Percentiles rank a stretch among this genome's conserved stretches.
phyloP scores from a whole-genome alignment of 2,113 vertebrate genomes.

The Carollia perspicillata region DNA sequence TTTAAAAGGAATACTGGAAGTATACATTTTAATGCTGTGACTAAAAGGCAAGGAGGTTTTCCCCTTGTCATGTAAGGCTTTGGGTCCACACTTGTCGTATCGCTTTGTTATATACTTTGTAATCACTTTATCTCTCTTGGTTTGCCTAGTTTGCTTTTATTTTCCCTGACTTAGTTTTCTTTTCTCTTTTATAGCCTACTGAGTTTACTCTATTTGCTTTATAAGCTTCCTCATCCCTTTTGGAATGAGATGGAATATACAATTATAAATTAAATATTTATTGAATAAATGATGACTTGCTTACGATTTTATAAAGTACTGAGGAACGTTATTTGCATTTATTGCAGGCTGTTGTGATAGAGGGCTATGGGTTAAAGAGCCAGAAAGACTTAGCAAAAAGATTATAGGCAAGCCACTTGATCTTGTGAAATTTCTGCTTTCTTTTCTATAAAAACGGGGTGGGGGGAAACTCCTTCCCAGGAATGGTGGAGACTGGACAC shows the following conservation, averaged over 20 bases:
- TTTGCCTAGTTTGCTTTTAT: neutral
- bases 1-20: neutral
- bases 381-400: neutral
- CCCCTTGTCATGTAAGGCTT: neutral
- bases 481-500: neutral
- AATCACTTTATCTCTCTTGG: neutral
- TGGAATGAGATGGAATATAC: neutral
- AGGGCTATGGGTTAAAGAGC: neutral
- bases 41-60: neutral
- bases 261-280: slow-evolving; percentile 19
- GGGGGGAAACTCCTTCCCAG: neutral
- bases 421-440: slow-evolving; percentile 23
- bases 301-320: neutral
- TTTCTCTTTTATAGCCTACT: neutral
- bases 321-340: neutral
- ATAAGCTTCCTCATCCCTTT: neutral
- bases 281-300: neutral
- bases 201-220: neutral
- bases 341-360: slow-evolving; percentile 1
- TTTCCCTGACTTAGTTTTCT: neutral
- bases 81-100: neutral
- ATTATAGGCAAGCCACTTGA: neutral
- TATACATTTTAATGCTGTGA: neutral
- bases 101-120: neutral
- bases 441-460: neutral